phyloP scores from a whole-genome alignment of 64 coral and sea anemone species.

The Dendrophyllia cribrosa region DNA sequence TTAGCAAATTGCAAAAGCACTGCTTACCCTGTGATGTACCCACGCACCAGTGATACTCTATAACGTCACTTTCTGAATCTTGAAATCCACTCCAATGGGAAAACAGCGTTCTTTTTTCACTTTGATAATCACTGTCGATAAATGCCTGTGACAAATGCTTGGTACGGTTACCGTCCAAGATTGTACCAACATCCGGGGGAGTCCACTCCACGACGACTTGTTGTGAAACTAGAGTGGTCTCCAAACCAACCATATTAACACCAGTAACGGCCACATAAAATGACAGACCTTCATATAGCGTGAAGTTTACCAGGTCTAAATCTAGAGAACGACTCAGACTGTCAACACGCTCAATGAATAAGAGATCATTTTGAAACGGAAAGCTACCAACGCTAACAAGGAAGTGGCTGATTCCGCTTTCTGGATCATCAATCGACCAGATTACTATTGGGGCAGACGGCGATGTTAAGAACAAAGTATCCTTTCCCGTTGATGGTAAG shows the following conservation, averaged over 20 bases:
- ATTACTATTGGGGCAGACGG: constrained; percentile 76
- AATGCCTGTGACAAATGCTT: background rate
- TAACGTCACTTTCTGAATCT: constrained; percentile 76
- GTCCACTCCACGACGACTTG: constrained; percentile 82
- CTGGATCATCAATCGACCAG: constrained; percentile 76
- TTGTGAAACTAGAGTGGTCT: constrained; percentile 56
- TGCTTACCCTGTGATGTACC: constrained; percentile 75
- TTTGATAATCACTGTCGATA: constrained; percentile 76
- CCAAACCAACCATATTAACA: constrained; percentile 79
- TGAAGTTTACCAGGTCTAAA: constrained; percentile 79
- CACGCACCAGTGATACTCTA: constrained; percentile 85
- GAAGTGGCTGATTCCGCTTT: constrained; percentile 84
- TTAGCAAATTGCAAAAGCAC: background rate
- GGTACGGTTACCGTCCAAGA: constrained; percentile 76
- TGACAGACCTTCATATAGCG: constrained; percentile 59
- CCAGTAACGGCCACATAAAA: constrained; percentile 84
- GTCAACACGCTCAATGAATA: constrained; percentile 26
- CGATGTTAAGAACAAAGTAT: constrained; percentile 74
- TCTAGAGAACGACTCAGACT: constrained; percentile 74
- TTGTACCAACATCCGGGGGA: constrained; percentile 60
- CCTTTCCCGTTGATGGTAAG: constrained; percentile 64
- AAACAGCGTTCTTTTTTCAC: constrained; percentile 6
- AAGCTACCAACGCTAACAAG: constrained; percentile 70
- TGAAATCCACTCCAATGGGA: constrained; percentile 70
- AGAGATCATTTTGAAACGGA: constrained; percentile 72